A percentile compares a stretch with the other conserved stretches of the same genome.
Evolutionary conservation across 2,888 invertebrate genomes (phyloP).

Genomic region (Odontothrips loti): DNA sequence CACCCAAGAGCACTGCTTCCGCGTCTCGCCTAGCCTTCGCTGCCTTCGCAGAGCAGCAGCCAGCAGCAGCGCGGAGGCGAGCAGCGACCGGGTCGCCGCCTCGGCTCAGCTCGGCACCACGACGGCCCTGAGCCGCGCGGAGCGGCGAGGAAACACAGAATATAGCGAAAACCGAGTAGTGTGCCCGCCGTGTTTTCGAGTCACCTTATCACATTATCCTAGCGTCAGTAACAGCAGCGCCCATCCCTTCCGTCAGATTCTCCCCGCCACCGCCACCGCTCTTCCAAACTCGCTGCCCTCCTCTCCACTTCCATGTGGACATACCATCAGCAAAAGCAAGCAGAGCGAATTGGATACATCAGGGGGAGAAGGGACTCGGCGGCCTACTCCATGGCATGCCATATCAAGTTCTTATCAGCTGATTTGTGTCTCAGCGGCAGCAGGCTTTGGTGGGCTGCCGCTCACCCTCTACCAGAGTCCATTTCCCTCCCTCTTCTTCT

Average conservation of each 20-base stretch:
- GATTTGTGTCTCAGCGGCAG: not conserved
- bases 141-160: too few relatives aligned
- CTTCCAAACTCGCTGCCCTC: not conserved
- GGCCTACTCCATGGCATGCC: not conserved
- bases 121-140: too few relatives aligned
- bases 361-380: too few relatives aligned
- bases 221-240: not conserved
- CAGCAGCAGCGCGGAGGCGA: too few relatives aligned
- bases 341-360: not conserved
- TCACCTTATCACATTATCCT: not conserved
- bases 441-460: too few relatives aligned
- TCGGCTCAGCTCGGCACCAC: too few relatives aligned
- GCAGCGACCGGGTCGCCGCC: too few relatives aligned
- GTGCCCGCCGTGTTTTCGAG: not conserved
- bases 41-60: too few relatives aligned
- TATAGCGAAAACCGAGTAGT: not conserved
- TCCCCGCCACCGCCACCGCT: not conserved
- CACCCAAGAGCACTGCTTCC: not conserved
- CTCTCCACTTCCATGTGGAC: not conserved
- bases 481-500: too few relatives aligned
- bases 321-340: not conserved
- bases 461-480: too few relatives aligned
- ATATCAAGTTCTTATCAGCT: constrained; percentile 4
- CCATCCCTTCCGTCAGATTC: not conserved
- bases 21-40: not conserved